phyloP scores from a whole-genome alignment of 2,797 vertebrate species.

The Yasuhikotakia modesta region DNA sequence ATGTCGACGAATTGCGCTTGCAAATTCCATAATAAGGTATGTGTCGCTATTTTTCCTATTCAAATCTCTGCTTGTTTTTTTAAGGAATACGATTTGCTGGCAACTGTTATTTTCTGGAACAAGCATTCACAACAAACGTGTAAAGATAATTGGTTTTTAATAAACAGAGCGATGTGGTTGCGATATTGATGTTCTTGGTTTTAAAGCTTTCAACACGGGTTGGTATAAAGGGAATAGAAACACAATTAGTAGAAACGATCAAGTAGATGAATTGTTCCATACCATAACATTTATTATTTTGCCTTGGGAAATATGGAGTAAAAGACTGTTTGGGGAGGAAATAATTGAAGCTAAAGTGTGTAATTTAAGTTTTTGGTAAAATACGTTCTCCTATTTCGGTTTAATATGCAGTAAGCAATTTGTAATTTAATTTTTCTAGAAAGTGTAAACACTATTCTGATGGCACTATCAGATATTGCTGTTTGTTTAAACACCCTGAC shows the following conservation, averaged over 20 bases:
- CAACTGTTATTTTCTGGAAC: background rate
- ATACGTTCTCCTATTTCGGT: background rate
- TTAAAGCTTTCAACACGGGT: background rate
- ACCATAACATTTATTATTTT: background rate
- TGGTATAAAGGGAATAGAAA: constrained; percentile 10
- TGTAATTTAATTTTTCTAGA: background rate
- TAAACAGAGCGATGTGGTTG: background rate
- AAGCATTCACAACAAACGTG: background rate
- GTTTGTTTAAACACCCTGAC: background rate
- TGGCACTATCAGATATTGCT: background rate
- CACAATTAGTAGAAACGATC: constrained; percentile 12
- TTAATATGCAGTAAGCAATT: background rate
- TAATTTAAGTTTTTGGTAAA: background rate
- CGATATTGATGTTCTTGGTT: constrained; percentile 15
- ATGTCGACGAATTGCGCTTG: background rate
- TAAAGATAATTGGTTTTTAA: constrained; percentile 14
- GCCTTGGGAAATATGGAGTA: background rate
- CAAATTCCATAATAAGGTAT: background rate
- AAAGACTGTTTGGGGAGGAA: constrained; percentile 3
- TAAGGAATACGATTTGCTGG: background rate
- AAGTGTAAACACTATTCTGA: background rate
- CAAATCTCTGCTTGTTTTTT: background rate
- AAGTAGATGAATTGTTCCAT: constrained; percentile 1
- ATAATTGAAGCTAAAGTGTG: background rate
- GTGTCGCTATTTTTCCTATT: background rate